phyloP scores from a whole-genome alignment of 2,888 invertebrate species.

The Spodoptera littoralis region DNA sequence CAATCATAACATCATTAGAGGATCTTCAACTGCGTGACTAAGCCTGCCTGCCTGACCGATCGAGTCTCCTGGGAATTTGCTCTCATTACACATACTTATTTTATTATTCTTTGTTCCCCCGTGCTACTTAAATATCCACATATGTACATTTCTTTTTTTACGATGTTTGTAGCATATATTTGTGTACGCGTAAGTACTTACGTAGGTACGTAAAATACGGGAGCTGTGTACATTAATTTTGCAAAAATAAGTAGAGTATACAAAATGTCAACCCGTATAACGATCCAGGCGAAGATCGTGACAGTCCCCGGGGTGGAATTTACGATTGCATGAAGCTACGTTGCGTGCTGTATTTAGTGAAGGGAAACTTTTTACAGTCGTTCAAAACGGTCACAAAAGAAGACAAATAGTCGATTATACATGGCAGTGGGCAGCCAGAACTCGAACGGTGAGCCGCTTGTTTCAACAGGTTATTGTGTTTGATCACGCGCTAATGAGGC shows the following conservation, averaged over 20 bases:
- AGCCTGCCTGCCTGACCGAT: slow-evolving; percentile 17
- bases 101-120: slow-evolving; percentile 37
- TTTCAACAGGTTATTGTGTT: slow-evolving; percentile 67
- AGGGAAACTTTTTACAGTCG: slow-evolving; percentile 44
- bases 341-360: slow-evolving; percentile 57
- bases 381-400: slow-evolving; percentile 30
- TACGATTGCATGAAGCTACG: slow-evolving; percentile 62
- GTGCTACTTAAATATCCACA: slow-evolving; percentile 13
- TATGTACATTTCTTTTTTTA: slow-evolving; percentile 15
- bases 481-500: slow-evolving; percentile 55
- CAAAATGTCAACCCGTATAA: slow-evolving; percentile 55
- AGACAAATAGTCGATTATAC: slow-evolving; percentile 56
- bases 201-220: slow-evolving; percentile 18
- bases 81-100: slow-evolving; percentile 29
- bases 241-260: slow-evolving; percentile 36
- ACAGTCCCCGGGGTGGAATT: slow-evolving; percentile 60
- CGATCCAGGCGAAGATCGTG: slow-evolving; percentile 55
- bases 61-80: slow-evolving; percentile 28
- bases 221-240: slow-evolving; percentile 31
- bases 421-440: slow-evolving; percentile 18
- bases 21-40: slow-evolving; percentile 51
- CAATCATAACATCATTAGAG: slow-evolving; percentile 49
- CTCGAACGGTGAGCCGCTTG: slow-evolving; percentile 19
- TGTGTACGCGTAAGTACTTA: not conserved
- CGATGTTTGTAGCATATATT: slow-evolving; percentile 26